Base-by-base conservation (phyloP, 2,888 invertebrate genomes). In the Lasioglossum morio region DNA sequence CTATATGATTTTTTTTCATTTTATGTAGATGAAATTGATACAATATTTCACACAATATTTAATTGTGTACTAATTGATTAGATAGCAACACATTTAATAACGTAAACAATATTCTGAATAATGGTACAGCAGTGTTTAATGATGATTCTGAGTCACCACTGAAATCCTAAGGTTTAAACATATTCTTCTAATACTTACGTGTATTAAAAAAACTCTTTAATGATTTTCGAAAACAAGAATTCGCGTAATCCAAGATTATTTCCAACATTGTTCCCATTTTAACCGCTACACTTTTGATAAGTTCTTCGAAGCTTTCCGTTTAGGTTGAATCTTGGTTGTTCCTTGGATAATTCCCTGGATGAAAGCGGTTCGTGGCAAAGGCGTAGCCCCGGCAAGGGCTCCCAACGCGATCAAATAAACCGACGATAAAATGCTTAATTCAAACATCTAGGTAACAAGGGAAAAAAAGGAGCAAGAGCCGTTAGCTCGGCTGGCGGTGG, bases 381-480 rank as follows among this genome's bases (percentile, higher is more conserved):
- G 72, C 27, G 72, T 27, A 72, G 27, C 19, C 27, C 19, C 34
- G 34, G 30, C 48, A 5, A 75, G 12, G 4, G 48, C 69, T 43
- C 4, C 23, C 30, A 8, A 70, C 57, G 23, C 57, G 77, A 70
- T 70, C 30, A n/a, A 40, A 73, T 27, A 23, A 16, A 53, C 23
- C 66, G 10, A 10, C n/a, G 48, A 27, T 37, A 37, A n/a, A 69
- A 48, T n/a, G 69, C 16, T n/a, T 12, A 4, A 57, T 40, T 57
- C 37, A 10, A 70, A 72, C 27, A 8, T 23, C 70, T 53, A n/a
- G 48, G 34, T 40, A 40, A 53, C 23, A n/a, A 34, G 48, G 34
- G n/a, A n/a, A 34, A 75, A 78, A 46, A 75, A 76, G 30, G 40
- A 60, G 70, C n/a, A 23, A 27, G 63, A 12, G 57, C 63, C 30